These are phyloP conservation scores for Rhagoletis zephyria DNA, from an alignment of 1,140 invertebrate genomes.

Conservation along the genomic window DNA sequence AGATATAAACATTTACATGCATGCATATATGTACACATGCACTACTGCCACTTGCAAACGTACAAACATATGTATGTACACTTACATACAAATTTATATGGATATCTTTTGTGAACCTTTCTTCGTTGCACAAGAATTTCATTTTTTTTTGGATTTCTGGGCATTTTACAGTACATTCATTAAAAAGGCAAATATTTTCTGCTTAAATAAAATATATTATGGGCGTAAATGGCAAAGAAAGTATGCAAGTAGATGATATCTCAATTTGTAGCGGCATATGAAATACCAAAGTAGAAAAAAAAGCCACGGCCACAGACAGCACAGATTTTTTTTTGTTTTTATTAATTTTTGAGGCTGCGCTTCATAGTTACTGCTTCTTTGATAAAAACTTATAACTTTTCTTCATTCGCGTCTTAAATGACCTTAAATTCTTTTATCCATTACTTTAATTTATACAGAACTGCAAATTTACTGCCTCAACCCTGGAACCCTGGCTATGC, in stretches of 20 bases:
- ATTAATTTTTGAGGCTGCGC: background rate
- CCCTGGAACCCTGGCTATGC: background rate
- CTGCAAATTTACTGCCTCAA: background rate
- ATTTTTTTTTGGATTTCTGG: background rate
- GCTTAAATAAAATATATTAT: constrained; percentile 1
- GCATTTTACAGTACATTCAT: background rate
- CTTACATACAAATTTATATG: no score
- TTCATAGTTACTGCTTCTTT: no score
- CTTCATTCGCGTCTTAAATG: no score
- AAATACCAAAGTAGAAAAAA: background rate
- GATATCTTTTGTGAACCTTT: background rate
- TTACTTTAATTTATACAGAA: background rate
- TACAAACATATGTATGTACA: no score
- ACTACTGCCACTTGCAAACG: no score
- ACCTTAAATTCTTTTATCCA: no score
- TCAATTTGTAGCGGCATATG: background rate
- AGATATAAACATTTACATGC: no score
- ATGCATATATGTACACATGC: no score
- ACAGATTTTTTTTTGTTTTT: background rate
- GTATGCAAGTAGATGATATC: background rate
- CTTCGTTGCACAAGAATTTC: constrained; percentile 35
- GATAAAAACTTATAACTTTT: no score
- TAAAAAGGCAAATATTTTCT: constrained; percentile 3
- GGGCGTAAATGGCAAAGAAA: background rate
- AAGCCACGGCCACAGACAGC: no score